Percentiles rank a stretch among this genome's conserved stretches.
phyloP scores from a whole-genome alignment of 2,888 invertebrate species.

The Spodoptera picta region DNA sequence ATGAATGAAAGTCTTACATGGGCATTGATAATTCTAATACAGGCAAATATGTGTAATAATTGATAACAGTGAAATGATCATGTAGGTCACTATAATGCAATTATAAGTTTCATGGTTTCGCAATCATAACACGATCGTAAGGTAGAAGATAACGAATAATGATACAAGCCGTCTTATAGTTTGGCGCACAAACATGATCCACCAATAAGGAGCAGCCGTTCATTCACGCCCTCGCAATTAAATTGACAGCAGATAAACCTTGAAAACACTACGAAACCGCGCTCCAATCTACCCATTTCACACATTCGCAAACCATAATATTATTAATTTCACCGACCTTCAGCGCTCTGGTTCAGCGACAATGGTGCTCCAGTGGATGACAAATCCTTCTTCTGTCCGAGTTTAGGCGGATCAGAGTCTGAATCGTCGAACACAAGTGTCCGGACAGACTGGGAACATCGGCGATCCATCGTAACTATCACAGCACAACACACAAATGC shows the following conservation, averaged over 20 bases:
- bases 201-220: constrained; percentile 53
- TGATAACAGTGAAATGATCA: constrained; percentile 48
- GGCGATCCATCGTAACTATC: constrained; percentile 86
- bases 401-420: constrained; percentile 87
- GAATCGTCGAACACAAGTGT: constrained; percentile 93
- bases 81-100: constrained; percentile 52
- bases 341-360: constrained; percentile 82
- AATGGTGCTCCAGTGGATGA: constrained; percentile 74
- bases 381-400: constrained; percentile 80
- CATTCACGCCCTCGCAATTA: constrained; percentile 73
- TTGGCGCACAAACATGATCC: constrained; percentile 40
- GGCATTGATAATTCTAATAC: neutral
- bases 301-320: constrained; percentile 61
- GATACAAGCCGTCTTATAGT: constrained; percentile 35
- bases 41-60: constrained; percentile 24
- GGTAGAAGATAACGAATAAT: constrained; percentile 35
- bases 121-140: constrained; percentile 37
- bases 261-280: constrained; percentile 74
- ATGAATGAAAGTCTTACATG: neutral
- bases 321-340: constrained; percentile 75
- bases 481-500: constrained; percentile 80
- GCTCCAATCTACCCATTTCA: constrained; percentile 54
- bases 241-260: constrained; percentile 79
- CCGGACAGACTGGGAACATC: constrained; percentile 92
- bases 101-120: constrained; percentile 35